These are phyloP conservation scores for Brachyopa scutellaris DNA, from an alignment of 2,888 invertebrate genomes.

Conservation along the genomic window DNA sequence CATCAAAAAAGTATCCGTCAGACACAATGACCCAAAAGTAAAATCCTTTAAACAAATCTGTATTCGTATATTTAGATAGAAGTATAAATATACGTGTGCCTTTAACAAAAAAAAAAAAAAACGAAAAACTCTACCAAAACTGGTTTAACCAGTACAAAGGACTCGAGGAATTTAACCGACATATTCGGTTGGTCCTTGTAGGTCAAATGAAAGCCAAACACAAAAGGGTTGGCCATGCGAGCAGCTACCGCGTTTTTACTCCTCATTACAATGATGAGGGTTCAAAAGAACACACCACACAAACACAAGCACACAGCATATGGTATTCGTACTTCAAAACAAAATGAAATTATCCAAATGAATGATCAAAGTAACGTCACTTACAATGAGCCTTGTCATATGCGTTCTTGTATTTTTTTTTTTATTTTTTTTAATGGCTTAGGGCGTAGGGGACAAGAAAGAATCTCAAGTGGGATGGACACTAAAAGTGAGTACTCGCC, in stretches of 20 bases:
- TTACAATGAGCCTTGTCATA: conserved; percentile 70
- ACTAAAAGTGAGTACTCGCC: conserved; percentile 39
- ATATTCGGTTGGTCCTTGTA: conserved; percentile 64
- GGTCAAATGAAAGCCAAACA: conserved; percentile 59
- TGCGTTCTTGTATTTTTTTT: conserved; percentile 31
- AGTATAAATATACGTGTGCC: background rate
- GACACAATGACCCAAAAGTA: conserved; percentile 23
- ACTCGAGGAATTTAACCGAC: conserved; percentile 68
- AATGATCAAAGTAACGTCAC: conserved; percentile 72
- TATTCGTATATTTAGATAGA: no score
- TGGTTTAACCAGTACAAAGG: conserved; percentile 58
- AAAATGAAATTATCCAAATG: conserved; percentile 72
- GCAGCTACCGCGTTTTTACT: conserved; percentile 42
- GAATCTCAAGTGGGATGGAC: conserved; percentile 67
- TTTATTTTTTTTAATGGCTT: conserved; percentile 13
- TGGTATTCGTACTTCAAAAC: conserved; percentile 58
- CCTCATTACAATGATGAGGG: conserved; percentile 67
- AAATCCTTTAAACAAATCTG: no score
- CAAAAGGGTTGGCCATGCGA: conserved; percentile 52
- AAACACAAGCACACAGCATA: conserved; percentile 20
- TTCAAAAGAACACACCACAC: conserved; percentile 47
- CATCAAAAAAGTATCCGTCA: conserved; percentile 1
- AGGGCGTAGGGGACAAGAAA: background rate
- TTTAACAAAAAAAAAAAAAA: conserved; percentile 5
- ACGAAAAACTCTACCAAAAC: conserved; percentile 1